Evolutionary conservation across 2,113 vertebrate species (phyloP), one percentile per base, ranked within the genome.

Genomic region (Hippopotamus amphibius): DNA sequence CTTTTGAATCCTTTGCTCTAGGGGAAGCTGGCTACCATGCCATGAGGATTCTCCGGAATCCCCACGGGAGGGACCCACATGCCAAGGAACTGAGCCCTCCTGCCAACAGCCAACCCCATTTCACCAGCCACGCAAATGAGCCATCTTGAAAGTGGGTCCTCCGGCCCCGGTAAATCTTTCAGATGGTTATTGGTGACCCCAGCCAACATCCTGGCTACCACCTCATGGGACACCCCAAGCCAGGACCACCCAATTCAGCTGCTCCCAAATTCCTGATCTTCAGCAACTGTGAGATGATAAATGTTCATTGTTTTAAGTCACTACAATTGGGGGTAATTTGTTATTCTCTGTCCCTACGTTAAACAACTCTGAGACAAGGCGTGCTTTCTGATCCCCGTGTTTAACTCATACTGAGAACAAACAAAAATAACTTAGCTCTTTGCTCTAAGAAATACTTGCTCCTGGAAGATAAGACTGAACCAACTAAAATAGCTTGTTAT

Each of bases 391-490:
- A n/a, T 80, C 61, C 74, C 33, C 33, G 1, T 79, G 84, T 87
- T 94, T 41, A 81, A 85, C 85, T 88, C 48, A 86, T 53, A 86
- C 66, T 71, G 55, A 96, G 43, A 92, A 93, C 22, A 88, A 79
- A 46, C 77, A 88, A 72, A 95, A 96, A 91, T 61, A 90, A 80
- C 41, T 79, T 79, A 66, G 74, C 68, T 90, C 72, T 76, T 93
- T 79, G 48, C 55, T 80, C 46, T 92, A 83, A 89, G 80, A 80
- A 96, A 96, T 48, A 50, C 71, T 90, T 92, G 66, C 88, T 89
- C 90, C 65, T 84, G 65, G 76, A 84, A 97, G 83, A 76, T 59
- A 88, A 97, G 85, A 68, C 37, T 41, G 83, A 94, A 88, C 37
- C 68, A 69, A 92, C 57, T 84, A 30, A 93, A 94, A 90, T 7